These are phyloP conservation scores for Tridacna crocea DNA, from an alignment of 2,888 invertebrate genomes.

Conservation along the genomic window DNA sequence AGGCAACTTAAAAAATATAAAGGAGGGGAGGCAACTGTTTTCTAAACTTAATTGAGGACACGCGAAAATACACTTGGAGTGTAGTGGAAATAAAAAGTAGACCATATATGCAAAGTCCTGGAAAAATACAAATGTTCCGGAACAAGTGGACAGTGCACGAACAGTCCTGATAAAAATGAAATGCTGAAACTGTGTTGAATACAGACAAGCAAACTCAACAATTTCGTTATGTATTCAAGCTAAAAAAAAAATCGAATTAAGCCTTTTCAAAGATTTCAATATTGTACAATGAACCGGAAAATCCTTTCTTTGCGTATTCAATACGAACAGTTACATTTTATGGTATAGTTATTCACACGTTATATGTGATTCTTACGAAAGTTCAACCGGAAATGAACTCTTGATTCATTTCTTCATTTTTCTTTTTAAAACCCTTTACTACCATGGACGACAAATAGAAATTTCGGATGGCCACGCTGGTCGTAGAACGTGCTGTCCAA, in stretches of 20 bases:
- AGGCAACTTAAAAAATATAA: too few relatives aligned
- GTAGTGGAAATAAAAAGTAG: too few relatives aligned
- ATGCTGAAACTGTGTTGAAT: neutral
- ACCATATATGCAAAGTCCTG: too few relatives aligned
- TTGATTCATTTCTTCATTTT: neutral
- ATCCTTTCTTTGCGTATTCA: neutral
- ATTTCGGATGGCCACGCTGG: neutral
- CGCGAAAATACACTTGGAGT: too few relatives aligned
- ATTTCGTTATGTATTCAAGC: neutral
- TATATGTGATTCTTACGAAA: neutral
- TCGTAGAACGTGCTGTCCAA: neutral
- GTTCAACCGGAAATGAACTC: neutral
- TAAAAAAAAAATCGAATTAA: neutral
- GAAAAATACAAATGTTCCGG: too few relatives aligned
- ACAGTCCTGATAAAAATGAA: neutral
- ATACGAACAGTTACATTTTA: neutral
- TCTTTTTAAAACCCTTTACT: neutral
- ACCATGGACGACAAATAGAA: neutral
- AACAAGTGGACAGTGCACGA: too few relatives aligned
- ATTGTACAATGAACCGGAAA: neutral
- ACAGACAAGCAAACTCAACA: neutral
- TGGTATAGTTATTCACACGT: slow-evolving; percentile 1
- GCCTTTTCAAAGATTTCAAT: neutral
- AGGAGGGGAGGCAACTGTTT: too few relatives aligned
- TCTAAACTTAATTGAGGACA: too few relatives aligned